A percentile compares a stretch with the other conserved stretches of the same genome.
These are phyloP conservation scores for Margarornis squamiger DNA, from an alignment of 2,797 vertebrate species.

Conservation along the genomic window DNA sequence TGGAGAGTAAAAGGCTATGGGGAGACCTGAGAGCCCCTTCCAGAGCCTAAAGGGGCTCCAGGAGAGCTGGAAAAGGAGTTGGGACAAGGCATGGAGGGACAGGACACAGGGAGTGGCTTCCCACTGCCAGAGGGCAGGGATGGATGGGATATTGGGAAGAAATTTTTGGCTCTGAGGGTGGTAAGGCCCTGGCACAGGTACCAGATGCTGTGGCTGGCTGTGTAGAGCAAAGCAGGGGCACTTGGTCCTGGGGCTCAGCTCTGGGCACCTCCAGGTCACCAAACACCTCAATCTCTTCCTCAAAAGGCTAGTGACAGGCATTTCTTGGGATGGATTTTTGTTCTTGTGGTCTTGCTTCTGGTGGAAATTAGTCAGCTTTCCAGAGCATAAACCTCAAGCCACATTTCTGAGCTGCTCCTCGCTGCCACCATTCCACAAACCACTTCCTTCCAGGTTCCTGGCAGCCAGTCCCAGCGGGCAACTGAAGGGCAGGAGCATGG, in stretches of 20 bases:
- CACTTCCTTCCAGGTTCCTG: constrained; percentile 81
- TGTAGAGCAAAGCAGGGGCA: not conserved
- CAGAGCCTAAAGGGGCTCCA: not conserved
- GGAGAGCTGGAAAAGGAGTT: not conserved
- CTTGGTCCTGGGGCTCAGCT: not conserved
- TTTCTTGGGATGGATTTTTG: not conserved
- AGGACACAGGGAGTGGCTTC: not conserved
- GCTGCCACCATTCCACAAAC: constrained; percentile 77
- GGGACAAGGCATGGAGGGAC: not conserved
- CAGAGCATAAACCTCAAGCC: constrained; percentile 71
- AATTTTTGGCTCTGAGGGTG: not conserved
- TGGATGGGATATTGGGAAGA: fast-evolving
- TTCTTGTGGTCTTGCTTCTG: constrained; percentile 6
- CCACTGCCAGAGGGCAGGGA: fast-evolving
- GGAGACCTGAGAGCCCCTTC: not conserved
- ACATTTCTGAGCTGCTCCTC: not conserved
- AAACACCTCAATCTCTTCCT: fast-evolving
- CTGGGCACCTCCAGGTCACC: fast-evolving
- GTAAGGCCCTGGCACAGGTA: not conserved
- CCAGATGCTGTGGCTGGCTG: not conserved
- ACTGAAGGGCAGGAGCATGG: not conserved
- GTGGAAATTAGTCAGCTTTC: constrained; percentile 58
- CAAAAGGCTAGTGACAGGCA: not conserved
- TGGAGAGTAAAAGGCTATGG: not conserved
- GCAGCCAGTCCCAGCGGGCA: not conserved